Evolutionary conservation across 2,113 vertebrate species (phyloP), one percentile per base, ranked within the genome.

Genomic region (Leptodactylus fuscus): DNA sequence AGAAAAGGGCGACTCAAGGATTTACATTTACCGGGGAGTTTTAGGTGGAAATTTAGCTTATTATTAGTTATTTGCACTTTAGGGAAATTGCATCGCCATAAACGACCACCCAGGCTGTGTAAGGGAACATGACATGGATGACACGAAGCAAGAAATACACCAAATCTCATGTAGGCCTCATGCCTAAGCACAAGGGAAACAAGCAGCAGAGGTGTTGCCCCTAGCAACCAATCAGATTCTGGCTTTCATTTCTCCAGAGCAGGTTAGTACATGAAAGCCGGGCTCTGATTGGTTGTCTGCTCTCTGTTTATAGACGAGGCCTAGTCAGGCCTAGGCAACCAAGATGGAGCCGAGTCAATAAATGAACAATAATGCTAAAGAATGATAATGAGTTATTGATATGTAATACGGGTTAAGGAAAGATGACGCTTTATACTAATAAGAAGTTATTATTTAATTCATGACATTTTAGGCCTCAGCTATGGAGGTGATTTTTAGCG

Each of bases 21-120:
- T 16, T 34, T 67, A 32, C 20, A 34, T 32, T 67, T 34, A 34
- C 62, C n/a, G 5, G 29, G 27, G 27, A 62, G 32, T 67, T 16
- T 34, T 18, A 8, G 29, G 13, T 62, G 24, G 60, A 62, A 15
- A 62, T 62, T 62, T 62, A 11, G 2, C 5, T 65, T 24, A 32
- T 16, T 67, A 18, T 67, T 32, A 34, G 18, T 69, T 20, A 20
- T 58, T 90, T 88, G 77, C 46, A 49, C 0, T 34, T 44, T 81
- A 16, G 81, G 87, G 18, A 81, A 46, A 88, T 86, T 88, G 70
- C 74, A 89, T 41, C 87, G 85, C 32, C 34, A 88, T 0, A 85
- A 88, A 32, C 86, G 41, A 75, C 88, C 82, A 87, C 60, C 11
- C 71, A 70, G 75, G 87, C 22, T 46, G 86, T 67, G 49, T 18